These are phyloP conservation scores for Melanotaenia boesemani DNA, from an alignment of 2,797 vertebrate genomes.

Conservation along the genomic window DNA sequence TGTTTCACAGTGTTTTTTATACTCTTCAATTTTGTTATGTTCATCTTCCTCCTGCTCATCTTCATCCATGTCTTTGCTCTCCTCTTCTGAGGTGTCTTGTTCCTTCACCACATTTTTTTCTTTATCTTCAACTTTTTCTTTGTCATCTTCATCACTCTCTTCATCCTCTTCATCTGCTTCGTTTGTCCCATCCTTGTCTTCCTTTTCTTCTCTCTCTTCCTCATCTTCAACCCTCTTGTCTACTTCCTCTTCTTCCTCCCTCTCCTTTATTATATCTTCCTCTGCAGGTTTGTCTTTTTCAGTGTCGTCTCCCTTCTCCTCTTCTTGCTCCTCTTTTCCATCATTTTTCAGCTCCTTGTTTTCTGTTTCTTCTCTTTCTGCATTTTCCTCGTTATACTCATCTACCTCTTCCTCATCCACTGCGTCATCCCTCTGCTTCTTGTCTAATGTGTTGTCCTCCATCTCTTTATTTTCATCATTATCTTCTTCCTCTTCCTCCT, in stretches of 20 bases:
- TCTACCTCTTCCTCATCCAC: background rate
- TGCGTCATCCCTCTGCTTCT: fast-evolving
- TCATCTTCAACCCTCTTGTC: background rate
- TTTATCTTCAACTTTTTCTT: background rate
- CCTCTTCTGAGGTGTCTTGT: no score
- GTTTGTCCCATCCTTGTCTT: background rate
- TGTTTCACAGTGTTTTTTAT: no score
- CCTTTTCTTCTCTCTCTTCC: background rate
- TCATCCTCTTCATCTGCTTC: background rate
- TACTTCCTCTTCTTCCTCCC: background rate
- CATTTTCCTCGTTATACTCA: background rate
- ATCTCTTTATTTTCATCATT: background rate
- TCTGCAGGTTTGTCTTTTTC: background rate
- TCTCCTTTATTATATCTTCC: background rate
- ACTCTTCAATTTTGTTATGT: background rate
- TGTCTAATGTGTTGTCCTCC: background rate
- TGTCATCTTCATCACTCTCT: background rate
- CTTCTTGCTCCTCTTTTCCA: background rate
- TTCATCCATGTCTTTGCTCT: background rate
- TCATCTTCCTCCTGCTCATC: background rate
- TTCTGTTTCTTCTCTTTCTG: no score
- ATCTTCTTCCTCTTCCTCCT: background rate
- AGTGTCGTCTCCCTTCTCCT: background rate
- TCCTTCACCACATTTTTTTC: background rate
- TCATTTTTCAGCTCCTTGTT: background rate